A percentile compares a stretch with the other conserved stretches of the same genome.
Evolutionary conservation across 1,140 invertebrate genomes (phyloP).

Genomic region (Panulirus ornatus): DNA sequence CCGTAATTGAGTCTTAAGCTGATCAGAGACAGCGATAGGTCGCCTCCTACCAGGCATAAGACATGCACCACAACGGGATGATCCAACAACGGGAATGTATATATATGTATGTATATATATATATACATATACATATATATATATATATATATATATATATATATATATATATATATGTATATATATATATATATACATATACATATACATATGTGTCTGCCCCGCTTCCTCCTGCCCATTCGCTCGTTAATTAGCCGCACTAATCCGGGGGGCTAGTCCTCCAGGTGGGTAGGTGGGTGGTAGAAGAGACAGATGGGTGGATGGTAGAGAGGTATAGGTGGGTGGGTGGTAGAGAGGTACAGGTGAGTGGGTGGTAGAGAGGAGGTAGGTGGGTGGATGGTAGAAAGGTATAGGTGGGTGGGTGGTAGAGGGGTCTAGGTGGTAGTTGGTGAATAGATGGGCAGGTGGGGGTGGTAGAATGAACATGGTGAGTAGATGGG

Average conservation of each 20-base stretch:
- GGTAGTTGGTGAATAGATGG: no score
- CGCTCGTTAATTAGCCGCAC: neutral
- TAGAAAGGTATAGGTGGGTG: no score
- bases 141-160: no score
- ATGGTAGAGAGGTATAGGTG: neutral
- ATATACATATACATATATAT: no score
- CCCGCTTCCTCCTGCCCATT: neutral
- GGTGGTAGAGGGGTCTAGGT: no score
- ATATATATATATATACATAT: no score
- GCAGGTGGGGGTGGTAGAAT: no score
- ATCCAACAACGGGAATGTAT: constrained; percentile 3
- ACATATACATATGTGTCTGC: neutral
- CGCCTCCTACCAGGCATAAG: neutral
- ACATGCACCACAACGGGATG: neutral
- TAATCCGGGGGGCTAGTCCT: neutral
- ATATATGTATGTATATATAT: no score
- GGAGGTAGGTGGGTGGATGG: no score
- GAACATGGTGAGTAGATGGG: no score
- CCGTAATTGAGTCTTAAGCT: neutral
- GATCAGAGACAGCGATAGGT: neutral
- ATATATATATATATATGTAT: no score
- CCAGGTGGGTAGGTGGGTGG: neutral
- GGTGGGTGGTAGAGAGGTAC: neutral
- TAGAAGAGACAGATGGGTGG: no score
- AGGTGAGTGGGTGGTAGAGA: neutral